Base-by-base conservation (phyloP, 2,797 vertebrate genomes). In the Onychomys leucogaster region DNA sequence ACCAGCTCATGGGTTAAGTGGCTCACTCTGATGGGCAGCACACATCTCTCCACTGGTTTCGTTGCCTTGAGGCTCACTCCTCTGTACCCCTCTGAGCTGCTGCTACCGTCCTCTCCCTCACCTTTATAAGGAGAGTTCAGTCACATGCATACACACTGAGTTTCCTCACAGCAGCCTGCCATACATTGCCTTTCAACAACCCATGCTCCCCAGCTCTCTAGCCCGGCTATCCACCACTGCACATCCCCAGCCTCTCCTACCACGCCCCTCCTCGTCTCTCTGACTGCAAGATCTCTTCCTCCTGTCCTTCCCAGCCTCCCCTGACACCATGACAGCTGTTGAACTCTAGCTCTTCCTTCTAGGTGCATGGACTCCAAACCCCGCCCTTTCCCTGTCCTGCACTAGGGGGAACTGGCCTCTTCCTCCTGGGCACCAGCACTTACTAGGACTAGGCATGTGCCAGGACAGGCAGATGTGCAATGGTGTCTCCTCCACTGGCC, bases 361-460 rank as follows among this genome's bases (percentile, higher is more conserved):
- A 43, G 16, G 16, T 41, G 25, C 59, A 8, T 37, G 55, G 55
- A 90, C 43, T 55, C 43, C 14, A 41, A 14, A 11, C 16, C 32
- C 63, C 34, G n/a, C 71, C n/a, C 12, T 3, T 25, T 46, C 29
- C 52, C 32, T 10, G 17, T 16, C 63, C 73, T 19, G 1, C 46
- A 0, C 37, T 4, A 1, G 32, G 19, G 55, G 52, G 73, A 23
- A 1, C 5, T 4, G 21, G n/a, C n/a, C 59, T 11, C 52, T 25
- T 55, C 7, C 43, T 52, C 34, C 49, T 14, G 43, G 57, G 6
- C 43, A 43, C 82, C 73, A 29, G 43, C 76, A 14, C 78, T 55
- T 63, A 43, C 59, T 55, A 14, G 2, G 27, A 69, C 0, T 0
- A 0, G 8, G 25, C 7, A 1, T 2, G 16, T 14, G 0, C 0